phyloP scores from a whole-genome alignment of 2,888 invertebrate species.

The Synanthedon formicaeformis region DNA sequence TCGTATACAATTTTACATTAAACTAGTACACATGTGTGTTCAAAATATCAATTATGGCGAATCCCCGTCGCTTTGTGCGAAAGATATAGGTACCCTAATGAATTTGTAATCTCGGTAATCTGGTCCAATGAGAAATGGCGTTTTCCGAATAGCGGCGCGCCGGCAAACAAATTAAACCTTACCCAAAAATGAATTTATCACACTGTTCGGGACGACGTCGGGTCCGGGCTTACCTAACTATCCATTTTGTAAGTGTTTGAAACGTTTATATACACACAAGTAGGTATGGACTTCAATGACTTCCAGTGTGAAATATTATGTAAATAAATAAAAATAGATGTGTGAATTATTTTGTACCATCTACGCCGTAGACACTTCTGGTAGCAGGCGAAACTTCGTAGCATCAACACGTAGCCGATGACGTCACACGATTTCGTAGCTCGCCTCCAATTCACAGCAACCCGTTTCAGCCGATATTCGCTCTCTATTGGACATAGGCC shows the following conservation, averaged over 20 bases:
- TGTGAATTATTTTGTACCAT: background rate
- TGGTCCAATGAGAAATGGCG: conserved; percentile 66
- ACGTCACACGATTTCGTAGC: no score
- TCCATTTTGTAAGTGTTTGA: conserved; percentile 22
- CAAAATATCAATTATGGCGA: conserved; percentile 58
- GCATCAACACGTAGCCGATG: no score
- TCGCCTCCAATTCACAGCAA: no score
- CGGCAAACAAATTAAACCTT: conserved; percentile 64
- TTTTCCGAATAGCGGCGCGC: conserved; percentile 49
- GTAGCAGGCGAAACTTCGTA: no score
- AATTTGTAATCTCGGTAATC: conserved; percentile 68
- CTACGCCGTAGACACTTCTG: no score
- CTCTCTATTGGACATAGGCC: no score
- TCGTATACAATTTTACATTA: conserved; percentile 18
- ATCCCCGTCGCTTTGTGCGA: conserved; percentile 11
- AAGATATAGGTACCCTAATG: conserved; percentile 42
- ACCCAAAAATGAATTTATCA: conserved; percentile 70
- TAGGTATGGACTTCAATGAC: conserved; percentile 12
- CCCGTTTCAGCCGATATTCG: no score
- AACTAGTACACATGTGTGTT: conserved; percentile 37
- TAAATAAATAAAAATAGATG: background rate
- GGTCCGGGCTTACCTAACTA: conserved; percentile 31
- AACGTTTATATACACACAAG: conserved; percentile 17
- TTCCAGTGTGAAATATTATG: conserved; percentile 8
- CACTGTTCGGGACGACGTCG: conserved; percentile 23